Conservation (phyloP, 2,797 vertebrate genomes). For the Rhynchotus rufescens region DNA sequence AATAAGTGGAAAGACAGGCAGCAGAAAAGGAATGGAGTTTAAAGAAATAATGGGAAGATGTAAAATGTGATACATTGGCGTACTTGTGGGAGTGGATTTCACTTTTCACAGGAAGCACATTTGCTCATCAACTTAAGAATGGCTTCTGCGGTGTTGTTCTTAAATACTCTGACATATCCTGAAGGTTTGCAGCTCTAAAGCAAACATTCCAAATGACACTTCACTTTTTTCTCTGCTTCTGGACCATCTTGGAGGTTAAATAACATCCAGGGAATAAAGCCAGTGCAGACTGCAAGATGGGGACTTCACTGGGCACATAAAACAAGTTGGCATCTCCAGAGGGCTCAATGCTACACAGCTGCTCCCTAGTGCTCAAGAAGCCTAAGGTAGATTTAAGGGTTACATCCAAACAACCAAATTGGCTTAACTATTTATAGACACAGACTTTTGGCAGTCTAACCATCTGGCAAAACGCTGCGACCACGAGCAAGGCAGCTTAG, state of each 20-base stretch:
- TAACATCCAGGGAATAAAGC: not conserved
- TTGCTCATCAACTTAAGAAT: not conserved
- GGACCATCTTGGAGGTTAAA: not conserved
- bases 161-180: not conserved
- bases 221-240: not conserved
- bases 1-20: not conserved
- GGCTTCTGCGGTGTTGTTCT: accelerated
- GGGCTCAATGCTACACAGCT: not conserved
- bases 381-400: slow-evolving; percentile 12
- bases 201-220: not conserved
- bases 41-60: not conserved
- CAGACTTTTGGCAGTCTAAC: not conserved
- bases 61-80: not conserved
- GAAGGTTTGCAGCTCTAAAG: not conserved
- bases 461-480: not conserved
- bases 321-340: not conserved
- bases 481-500: not conserved
- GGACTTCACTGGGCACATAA: not conserved
- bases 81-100: not conserved
- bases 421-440: slow-evolving; percentile 37
- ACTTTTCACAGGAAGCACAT: not conserved
- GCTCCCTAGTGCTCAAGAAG: not conserved
- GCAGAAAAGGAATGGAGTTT: not conserved
- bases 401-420: slow-evolving; percentile 41
- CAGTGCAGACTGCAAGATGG: not conserved